Evolutionary conservation across 2,113 vertebrate genomes (phyloP).

Genomic region (Rhadina sibilatrix): DNA sequence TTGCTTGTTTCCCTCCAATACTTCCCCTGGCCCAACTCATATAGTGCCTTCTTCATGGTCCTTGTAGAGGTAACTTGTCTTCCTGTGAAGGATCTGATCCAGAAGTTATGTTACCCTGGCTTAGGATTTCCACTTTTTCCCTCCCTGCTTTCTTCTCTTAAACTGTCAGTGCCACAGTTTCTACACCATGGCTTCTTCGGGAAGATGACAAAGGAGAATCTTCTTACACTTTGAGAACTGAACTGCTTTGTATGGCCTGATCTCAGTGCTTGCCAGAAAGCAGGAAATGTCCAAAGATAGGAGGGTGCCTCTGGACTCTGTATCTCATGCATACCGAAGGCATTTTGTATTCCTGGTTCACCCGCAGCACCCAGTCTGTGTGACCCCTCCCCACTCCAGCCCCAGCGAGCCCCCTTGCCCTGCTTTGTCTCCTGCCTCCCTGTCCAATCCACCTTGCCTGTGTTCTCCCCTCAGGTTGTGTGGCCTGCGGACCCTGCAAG

Average conservation of each 20-base stretch:
- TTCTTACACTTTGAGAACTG: not conserved
- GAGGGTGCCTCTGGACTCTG: not conserved
- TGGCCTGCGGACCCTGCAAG: conserved; percentile 81
- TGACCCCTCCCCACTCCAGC: not conserved
- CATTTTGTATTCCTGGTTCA: not conserved
- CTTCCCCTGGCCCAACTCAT: not conserved
- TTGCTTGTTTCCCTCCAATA: not conserved
- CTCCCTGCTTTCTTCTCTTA: not conserved
- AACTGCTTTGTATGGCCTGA: not conserved
- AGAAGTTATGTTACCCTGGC: not conserved
- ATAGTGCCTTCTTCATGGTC: not conserved
- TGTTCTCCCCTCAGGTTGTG: conserved; percentile 78
- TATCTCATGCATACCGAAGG: not conserved
- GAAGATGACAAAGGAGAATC: not conserved
- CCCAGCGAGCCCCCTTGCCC: rapidly evolving
- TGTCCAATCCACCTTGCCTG: rapidly evolving
- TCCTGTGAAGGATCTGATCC: not conserved
- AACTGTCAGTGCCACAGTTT: not conserved
- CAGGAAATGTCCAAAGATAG: not conserved
- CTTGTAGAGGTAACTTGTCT: not conserved
- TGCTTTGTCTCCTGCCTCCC: not conserved
- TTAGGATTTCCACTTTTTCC: not conserved
- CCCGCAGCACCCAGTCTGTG: rapidly evolving
- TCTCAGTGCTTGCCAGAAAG: not conserved
- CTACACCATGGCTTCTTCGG: rapidly evolving